These are phyloP conservation scores for Plebejus melissa DNA, from an alignment of 2,888 invertebrate genomes.

Conservation along the genomic window DNA sequence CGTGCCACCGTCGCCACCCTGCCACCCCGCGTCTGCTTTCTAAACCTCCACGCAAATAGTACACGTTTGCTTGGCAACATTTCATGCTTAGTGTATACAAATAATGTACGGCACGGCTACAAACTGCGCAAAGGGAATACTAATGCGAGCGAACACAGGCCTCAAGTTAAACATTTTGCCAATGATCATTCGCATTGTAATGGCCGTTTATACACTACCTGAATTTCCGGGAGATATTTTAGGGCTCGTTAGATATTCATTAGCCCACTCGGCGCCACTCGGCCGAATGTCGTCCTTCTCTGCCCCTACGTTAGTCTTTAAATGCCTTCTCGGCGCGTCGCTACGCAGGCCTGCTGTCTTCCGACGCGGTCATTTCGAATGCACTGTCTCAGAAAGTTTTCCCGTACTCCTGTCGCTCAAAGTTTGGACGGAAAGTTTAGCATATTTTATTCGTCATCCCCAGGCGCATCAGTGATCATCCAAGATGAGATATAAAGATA, in stretches of 20 bases:
- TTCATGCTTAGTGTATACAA: slow-evolving; percentile 79
- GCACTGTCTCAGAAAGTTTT: slow-evolving; percentile 3
- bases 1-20: slow-evolving; percentile 45
- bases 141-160: slow-evolving; percentile 56
- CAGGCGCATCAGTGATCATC: not conserved
- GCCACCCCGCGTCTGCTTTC: slow-evolving; percentile 62
- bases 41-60: slow-evolving; percentile 78
- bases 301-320: slow-evolving; percentile 33
- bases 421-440: not conserved
- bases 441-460: not conserved
- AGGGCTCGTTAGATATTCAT: slow-evolving; percentile 33
- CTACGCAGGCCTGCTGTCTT: not conserved
- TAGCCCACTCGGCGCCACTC: slow-evolving; percentile 28
- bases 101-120: slow-evolving; percentile 71
- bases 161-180: slow-evolving; percentile 56
- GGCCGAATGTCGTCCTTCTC: slow-evolving; percentile 23
- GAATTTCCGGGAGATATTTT: slow-evolving; percentile 34
- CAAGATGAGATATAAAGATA: not conserved
- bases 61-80: slow-evolving; percentile 78
- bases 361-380: slow-evolving; percentile 25
- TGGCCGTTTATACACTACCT: slow-evolving; percentile 39
- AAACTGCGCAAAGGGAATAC: slow-evolving; percentile 72
- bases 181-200: slow-evolving; percentile 52
- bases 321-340: slow-evolving; percentile 13
- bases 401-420: not conserved